phyloP scores from a whole-genome alignment of 2,797 vertebrate species.

The Dryobates pubescens region DNA sequence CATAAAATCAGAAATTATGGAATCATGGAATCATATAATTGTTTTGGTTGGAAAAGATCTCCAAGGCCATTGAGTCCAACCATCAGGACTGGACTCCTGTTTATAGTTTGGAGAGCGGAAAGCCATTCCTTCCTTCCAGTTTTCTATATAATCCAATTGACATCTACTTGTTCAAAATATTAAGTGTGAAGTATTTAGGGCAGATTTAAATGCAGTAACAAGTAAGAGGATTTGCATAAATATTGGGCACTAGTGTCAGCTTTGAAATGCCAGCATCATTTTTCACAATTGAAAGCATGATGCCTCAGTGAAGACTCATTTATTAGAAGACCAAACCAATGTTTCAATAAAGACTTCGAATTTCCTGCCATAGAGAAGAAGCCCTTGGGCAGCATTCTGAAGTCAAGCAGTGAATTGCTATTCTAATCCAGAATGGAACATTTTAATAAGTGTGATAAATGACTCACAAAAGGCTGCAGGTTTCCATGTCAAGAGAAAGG shows the following conservation, averaged over 20 bases:
- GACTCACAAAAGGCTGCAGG: slow-evolving; percentile 80
- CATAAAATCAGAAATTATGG: too few relatives aligned
- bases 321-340: slow-evolving; percentile 71
- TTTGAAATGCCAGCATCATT: slow-evolving; percentile 71
- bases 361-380: slow-evolving; percentile 82
- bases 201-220: slow-evolving; percentile 69
- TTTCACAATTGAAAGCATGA: slow-evolving; percentile 71
- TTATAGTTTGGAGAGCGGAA: neutral
- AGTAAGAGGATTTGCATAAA: slow-evolving; percentile 71
- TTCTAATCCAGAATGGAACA: slow-evolving; percentile 86
- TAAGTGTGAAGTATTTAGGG: slow-evolving; percentile 66
- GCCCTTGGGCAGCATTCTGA: slow-evolving; percentile 76
- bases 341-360: slow-evolving; percentile 84
- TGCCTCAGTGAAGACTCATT: slow-evolving; percentile 65
- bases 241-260: slow-evolving; percentile 54
- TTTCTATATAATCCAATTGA: slow-evolving; percentile 65
- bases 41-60: too few relatives aligned
- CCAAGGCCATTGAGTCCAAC: too few relatives aligned
- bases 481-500: slow-evolving; percentile 76
- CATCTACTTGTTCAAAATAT: slow-evolving; percentile 68
- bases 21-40: too few relatives aligned
- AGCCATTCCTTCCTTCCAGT: neutral
- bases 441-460: slow-evolving; percentile 92
- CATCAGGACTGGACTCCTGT: neutral
- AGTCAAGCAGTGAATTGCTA: slow-evolving; percentile 86